Conservation (phyloP, 2,888 invertebrate species). For the Selenia dentaria region DNA sequence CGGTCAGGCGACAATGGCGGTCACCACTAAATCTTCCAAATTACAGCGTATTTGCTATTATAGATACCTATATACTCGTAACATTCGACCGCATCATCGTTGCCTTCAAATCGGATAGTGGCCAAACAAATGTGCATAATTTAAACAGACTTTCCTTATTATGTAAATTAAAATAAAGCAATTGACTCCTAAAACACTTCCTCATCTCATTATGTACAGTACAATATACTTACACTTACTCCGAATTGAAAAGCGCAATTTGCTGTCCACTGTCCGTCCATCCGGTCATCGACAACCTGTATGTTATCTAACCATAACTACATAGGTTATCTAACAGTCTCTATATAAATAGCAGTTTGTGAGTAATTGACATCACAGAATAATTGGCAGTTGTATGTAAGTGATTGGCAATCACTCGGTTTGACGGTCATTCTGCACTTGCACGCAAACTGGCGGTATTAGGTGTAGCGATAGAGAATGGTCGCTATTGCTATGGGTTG, state of each 20-base stretch:
- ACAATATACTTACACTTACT: too few species aligned
- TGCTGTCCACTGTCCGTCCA: slow-evolving; percentile 11
- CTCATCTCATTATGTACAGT: slow-evolving; percentile 11
- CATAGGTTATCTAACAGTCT: background rate
- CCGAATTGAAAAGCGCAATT: slow-evolving; percentile 15
- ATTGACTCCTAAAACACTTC: slow-evolving; percentile 8
- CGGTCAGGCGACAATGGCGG: too few species aligned
- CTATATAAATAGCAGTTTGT: slow-evolving; percentile 1
- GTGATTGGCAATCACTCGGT: slow-evolving; percentile 15
- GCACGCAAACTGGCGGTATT: slow-evolving; percentile 19
- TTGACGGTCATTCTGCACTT: slow-evolving; percentile 36
- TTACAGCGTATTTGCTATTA: too few species aligned
- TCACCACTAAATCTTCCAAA: too few species aligned
- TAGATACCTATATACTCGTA: too few species aligned
- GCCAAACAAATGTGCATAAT: too few species aligned
- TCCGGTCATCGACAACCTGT: slow-evolving; percentile 4
- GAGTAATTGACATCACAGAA: background rate
- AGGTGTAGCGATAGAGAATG: slow-evolving; percentile 22
- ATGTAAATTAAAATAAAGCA: background rate
- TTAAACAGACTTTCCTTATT: too few species aligned
- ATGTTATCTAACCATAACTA: slow-evolving; percentile 31
- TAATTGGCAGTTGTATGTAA: background rate
- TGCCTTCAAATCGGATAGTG: too few species aligned
- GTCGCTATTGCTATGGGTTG: slow-evolving; percentile 20
- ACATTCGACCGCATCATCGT: too few species aligned